Base-by-base conservation (phyloP, 2,797 vertebrate species). In the Xerus rutilus region DNA sequence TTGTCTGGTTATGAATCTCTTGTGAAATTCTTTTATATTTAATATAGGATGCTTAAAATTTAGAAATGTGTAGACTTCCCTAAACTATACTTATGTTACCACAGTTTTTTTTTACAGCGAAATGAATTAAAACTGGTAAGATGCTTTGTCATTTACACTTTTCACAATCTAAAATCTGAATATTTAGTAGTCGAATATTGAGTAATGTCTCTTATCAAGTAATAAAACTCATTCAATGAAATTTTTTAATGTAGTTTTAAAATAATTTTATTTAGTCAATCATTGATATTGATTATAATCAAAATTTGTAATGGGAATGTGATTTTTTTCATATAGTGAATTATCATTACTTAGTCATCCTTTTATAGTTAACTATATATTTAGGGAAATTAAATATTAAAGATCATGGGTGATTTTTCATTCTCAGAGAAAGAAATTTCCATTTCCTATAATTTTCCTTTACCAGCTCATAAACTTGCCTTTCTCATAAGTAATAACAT, bases 21-120 rank as follows among this genome's bases (percentile, higher is more conserved):
- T 89, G 20, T 57, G 96, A 96, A 91, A 49, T 96, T 73, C 28
- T 89, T 92, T 91, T n/a, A 52, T 90, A 69, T 82, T 91, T 85
- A 93, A 30, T 72, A 57, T 35, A 47, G 45, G 20, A 39, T n/a
- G 0, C 15, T 91, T 91, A 12, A 91, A 59, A 45, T 94, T 87
- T 78, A 94, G 30, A 72, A 84, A 81, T 62, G 32, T 11, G 0
- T n/a, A 74, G 1, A 59, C 81, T 81, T 97, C 92, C 15, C n/a
- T 95, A 52, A 49, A 39, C 39, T 39, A 78, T 39, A 64, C 45
- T 76, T 81, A 76, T 70, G 21, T 43, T 52, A 30, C 30, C 65
- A 94, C 2, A 84, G 21, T 65, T 39, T 39, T 39, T 94, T 86
- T 92, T 76, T 87, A 59, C 13, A 79, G n/a, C 4, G 1, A 17